Evolutionary conservation across 2,888 invertebrate genomes (phyloP), one percentile per base, ranked within the genome.

Genomic region (Pachydiplax longipennis): DNA sequence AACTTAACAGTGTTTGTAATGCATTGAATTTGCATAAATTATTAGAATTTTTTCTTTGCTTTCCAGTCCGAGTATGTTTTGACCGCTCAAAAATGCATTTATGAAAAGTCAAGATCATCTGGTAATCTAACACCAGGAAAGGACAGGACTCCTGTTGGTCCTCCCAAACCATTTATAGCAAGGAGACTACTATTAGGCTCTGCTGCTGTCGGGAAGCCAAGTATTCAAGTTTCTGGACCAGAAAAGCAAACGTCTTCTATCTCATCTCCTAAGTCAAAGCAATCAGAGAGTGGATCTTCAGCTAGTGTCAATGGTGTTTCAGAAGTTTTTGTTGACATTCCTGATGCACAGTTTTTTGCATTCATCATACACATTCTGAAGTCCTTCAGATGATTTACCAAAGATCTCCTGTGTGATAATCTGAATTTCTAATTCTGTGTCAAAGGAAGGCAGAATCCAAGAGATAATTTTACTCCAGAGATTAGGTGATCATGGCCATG

Each of bases 51-150:
- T n/a, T 25, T 1, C 8, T 87, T 87, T 87, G 15, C 35, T 18
- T 44, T 58, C 1, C 61, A 87, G 87, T 31, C 61, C 3, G 87
- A 87, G 87, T 61, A 87, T 87, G 87, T 87, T 15, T 65, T 37
- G 15, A 65, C 87, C 5, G 87, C 87, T 4, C 87, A 87, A 37
- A 87, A 87, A 48, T 87, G 87, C 53, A 37, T 87, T 15, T 61
- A 87, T 40, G 87, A 87, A n/a, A 87, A 87, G 37, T 61, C 87
- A 18, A 87, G 87, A 15, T 31, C 61, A 10, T 3, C 13, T 37
- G 87, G 87, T 18, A 87, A 48, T 87, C 22, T 87, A 13, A 87
- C 87, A 37, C 87, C 87, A 58, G 87, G 87, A 22, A 87, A 87
- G 25, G 87, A 87, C 37, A 87, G 87, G 40, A 87, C 87, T 40